Conservation (phyloP, 2,113 vertebrate species). For the Pachyramphus minor region DNA sequence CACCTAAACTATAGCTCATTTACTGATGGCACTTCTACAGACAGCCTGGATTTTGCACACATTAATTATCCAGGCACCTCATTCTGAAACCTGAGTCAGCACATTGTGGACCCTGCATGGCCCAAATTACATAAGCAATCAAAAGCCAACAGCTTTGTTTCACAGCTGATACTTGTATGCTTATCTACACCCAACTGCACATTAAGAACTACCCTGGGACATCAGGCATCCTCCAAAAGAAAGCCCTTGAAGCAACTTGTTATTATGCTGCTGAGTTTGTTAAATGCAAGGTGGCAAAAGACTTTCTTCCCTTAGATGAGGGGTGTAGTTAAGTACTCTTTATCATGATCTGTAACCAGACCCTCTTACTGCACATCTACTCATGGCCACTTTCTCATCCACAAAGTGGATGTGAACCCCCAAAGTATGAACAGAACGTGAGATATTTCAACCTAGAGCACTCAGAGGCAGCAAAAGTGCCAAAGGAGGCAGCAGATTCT, state of each 20-base stretch:
- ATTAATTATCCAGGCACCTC: too few species aligned
- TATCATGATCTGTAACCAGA: neutral
- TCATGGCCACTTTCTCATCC: neutral
- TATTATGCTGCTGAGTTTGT: neutral
- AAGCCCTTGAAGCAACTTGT: neutral
- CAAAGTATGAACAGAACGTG: neutral
- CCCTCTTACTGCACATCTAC: too few species aligned
- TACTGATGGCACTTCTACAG: accelerated
- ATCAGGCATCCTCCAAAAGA: neutral
- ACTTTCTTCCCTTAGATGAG: neutral
- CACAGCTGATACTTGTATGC: accelerated
- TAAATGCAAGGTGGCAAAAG: neutral
- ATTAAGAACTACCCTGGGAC: too few species aligned
- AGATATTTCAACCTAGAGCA: neutral
- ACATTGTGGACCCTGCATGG: accelerated
- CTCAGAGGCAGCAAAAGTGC: neutral
- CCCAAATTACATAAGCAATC: accelerated
- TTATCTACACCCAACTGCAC: neutral
- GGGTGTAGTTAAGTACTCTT: neutral
- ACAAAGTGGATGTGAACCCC: neutral
- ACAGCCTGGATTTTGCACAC: neutral
- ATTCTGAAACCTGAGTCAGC: neutral
- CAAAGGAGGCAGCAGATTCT: neutral
- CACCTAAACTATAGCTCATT: neutral
- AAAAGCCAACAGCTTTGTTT: neutral